Base-by-base conservation (phyloP, 1,140 invertebrate species). In the Ceratoteleas bidentatus region DNA sequence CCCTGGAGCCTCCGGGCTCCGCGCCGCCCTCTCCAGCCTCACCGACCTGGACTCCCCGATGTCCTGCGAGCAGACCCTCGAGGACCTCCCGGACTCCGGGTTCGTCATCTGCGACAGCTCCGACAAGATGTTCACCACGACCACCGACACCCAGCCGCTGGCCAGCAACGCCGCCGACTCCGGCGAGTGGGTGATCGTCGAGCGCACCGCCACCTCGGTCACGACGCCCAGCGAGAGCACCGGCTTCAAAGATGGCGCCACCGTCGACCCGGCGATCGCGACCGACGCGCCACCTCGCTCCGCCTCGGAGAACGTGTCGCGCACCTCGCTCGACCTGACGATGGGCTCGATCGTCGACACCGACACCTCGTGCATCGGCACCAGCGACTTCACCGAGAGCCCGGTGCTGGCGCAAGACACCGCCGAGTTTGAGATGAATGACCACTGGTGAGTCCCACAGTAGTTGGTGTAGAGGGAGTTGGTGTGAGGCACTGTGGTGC, bases 21-120 rank as follows among this genome's bases (percentile, higher is more conserved):
- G 6, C 81, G 58, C 47, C 5, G 61, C 72, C 0, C n/a, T 61
- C 15, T 87, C 86, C 2, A 90, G 73, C 47, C 64, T 85, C 2
- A 89, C 88, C 2, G 90, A 91, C 69, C 77, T 90, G 0, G 90
- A 91, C 65, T 91, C 90, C 0, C 87, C 88, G 4, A 91, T 91
- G 90, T 89, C 89, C 3, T 91, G 85, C 52, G 89, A 91, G 16
- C 89, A 90, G 24, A 90, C 86, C 0, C 83, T 89, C 13, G 88
- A 90, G 53, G 87, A 89, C 47, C 14, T 90, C 6, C 87, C 87
- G 0, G 88, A 90, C 49, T 90, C 90, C 11, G 89, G 87, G 14
- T 90, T 91, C 34, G 87, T 90, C 1, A 89, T 90, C 7, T 91
- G 88, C 24, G 88, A 91, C 24, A 87, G 82, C 15, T 89, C 88